Percentiles rank a stretch among this genome's conserved stretches.
Conservation (phyloP, 53 echinoderm and acorn worm genomes). For the Temnopleurus reevesii region DNA sequence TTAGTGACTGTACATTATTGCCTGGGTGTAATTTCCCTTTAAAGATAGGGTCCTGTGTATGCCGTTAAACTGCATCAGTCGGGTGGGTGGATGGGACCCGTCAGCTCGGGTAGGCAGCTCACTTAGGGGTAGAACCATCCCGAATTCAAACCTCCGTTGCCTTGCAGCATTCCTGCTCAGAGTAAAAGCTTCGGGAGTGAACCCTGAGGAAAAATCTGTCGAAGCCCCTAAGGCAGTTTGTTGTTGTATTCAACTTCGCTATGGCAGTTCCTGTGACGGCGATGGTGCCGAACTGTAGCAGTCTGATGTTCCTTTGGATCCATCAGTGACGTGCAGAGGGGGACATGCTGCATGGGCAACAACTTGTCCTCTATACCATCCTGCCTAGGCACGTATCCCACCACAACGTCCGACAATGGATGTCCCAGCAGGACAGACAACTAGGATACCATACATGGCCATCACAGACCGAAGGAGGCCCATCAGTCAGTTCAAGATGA, state of each 20-base stretch:
- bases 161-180: conserved; percentile 48
- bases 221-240: conserved; percentile 58
- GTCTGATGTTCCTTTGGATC: conserved; percentile 35
- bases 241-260: conserved; percentile 50
- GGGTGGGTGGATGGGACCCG: too few relatives aligned
- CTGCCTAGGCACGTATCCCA: too few relatives aligned
- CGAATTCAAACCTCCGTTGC: conserved; percentile 64
- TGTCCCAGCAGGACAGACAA: too few relatives aligned
- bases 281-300: conserved; percentile 63
- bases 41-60: too few relatives aligned
- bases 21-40: too few relatives aligned
- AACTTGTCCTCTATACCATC: too few relatives aligned
- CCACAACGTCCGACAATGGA: too few relatives aligned
- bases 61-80: too few relatives aligned
- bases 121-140: conserved; percentile 38
- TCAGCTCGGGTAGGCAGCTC: conserved; percentile 32
- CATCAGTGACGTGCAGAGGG: conserved; percentile 52
- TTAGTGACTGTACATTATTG: too few relatives aligned
- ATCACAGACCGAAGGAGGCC: too few relatives aligned
- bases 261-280: conserved; percentile 56
- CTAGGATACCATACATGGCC: too few relatives aligned
- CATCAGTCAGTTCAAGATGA: too few relatives aligned
- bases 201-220: conserved; percentile 38
- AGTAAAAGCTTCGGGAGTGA: conserved; percentile 38
- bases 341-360: conserved; percentile 49